Evolutionary conservation across 2,113 vertebrate species (phyloP).

Genomic region (Nothoprocta perdicaria): DNA sequence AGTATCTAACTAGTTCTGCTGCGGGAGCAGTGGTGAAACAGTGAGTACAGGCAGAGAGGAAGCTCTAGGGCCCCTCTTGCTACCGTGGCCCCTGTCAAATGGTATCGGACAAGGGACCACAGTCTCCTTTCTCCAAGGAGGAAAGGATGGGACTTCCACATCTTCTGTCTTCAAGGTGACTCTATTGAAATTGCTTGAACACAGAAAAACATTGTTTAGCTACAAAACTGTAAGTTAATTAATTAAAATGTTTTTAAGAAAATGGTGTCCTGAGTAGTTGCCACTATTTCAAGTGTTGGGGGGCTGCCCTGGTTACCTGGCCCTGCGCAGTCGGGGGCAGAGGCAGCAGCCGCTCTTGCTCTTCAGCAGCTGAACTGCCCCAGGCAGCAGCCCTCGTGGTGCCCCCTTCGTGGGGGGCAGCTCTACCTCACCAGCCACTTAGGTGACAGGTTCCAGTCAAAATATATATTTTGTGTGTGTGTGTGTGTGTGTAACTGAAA

Average conservation of each 20-base stretch:
- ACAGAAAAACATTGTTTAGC: neutral
- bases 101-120: neutral
- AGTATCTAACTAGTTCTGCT: neutral
- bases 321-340: too few relatives aligned
- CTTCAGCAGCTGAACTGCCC: fast-evolving
- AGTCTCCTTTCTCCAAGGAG: neutral
- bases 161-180: neutral
- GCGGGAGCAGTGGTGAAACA: neutral
- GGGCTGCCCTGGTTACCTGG: too few relatives aligned
- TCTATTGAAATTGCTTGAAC: neutral
- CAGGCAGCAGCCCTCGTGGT: neutral
- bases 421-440: neutral
- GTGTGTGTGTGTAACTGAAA: neutral
- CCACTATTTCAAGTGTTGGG: neutral
- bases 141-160: neutral
- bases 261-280: neutral
- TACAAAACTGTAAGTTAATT: neutral
- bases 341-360: neutral
- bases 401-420: fast-evolving
- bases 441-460: neutral
- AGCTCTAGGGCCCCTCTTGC: neutral
- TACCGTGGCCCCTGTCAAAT: fast-evolving
- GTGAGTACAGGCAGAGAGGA: neutral
- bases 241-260: conserved; percentile 47
- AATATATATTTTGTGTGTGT: too few relatives aligned